Evolutionary conservation across 2,888 invertebrate genomes (phyloP).

Genomic region (Acronicta aceris): DNA sequence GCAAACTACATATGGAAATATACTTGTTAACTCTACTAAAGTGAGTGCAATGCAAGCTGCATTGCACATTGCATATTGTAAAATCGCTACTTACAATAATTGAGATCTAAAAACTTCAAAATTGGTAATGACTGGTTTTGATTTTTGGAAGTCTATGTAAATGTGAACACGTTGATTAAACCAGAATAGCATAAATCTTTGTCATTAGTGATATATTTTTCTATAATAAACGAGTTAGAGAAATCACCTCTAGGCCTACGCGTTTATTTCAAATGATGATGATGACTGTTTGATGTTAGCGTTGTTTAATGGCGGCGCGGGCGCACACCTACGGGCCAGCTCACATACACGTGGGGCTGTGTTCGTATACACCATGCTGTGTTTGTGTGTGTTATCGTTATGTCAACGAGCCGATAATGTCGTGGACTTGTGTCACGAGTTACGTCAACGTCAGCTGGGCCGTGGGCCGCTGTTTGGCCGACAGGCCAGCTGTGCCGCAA

Average conservation of each 20-base stretch:
- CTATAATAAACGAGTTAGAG: constrained; percentile 37
- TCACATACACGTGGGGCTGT: constrained; percentile 27
- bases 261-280: constrained; percentile 57
- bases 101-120: not conserved
- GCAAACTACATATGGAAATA: constrained; percentile 13
- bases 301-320: constrained; percentile 52
- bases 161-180: constrained; percentile 24
- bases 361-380: constrained; percentile 25
- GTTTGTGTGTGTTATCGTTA: constrained; percentile 57
- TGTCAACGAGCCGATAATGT: constrained; percentile 59
- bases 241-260: constrained; percentile 45
- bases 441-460: constrained; percentile 69
- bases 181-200: constrained; percentile 9
- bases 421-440: constrained; percentile 56
- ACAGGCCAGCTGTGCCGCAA: constrained; percentile 16
- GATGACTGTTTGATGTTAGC: constrained; percentile 56
- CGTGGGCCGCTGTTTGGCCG: constrained; percentile 28
- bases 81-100: no score
- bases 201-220: constrained; percentile 41
- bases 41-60: not conserved
- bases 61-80: not conserved
- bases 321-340: constrained; percentile 49
- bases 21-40: constrained; percentile 4
- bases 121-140: not conserved
- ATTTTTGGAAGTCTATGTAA: constrained; percentile 14